Percentiles rank a stretch among this genome's conserved stretches.
phyloP scores from a whole-genome alignment of 2,113 vertebrate species.

The Zapornia atra region DNA sequence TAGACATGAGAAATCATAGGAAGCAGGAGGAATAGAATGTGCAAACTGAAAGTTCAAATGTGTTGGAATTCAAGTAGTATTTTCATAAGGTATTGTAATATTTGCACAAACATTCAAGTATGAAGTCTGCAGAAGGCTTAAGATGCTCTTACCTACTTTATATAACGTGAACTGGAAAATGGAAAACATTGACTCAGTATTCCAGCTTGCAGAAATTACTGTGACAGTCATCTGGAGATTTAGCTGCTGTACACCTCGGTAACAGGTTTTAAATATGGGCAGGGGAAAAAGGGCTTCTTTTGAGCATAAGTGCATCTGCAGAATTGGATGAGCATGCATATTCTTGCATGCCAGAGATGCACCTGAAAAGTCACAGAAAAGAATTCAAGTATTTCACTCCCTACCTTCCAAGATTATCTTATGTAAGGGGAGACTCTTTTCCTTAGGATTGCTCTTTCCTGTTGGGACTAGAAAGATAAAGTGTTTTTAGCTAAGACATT shows the following conservation, averaged over 20 bases:
- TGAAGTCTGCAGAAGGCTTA: background rate
- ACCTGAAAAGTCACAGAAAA: background rate
- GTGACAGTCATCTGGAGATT: background rate
- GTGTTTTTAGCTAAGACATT: background rate
- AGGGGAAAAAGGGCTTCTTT: background rate
- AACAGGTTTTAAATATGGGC: background rate
- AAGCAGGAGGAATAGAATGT: background rate
- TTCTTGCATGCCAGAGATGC: background rate
- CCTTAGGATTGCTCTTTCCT: background rate
- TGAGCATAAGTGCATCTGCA: background rate
- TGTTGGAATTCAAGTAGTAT: background rate
- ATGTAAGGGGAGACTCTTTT: background rate
- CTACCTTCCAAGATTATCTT: background rate
- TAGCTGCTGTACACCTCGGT: background rate
- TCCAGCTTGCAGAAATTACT: background rate
- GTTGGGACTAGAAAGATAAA: background rate
- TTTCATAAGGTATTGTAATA: slow-evolving; percentile 14
- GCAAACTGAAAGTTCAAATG: background rate
- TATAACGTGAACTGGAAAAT: background rate
- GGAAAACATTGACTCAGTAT: background rate
- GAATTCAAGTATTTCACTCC: background rate
- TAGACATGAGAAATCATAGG: background rate
- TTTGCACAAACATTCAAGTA: slow-evolving; percentile 28
- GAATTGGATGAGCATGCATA: background rate
- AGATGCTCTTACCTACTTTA: background rate